phyloP scores from a whole-genome alignment of 2,888 invertebrate species.

The Sepiola atlantica region DNA sequence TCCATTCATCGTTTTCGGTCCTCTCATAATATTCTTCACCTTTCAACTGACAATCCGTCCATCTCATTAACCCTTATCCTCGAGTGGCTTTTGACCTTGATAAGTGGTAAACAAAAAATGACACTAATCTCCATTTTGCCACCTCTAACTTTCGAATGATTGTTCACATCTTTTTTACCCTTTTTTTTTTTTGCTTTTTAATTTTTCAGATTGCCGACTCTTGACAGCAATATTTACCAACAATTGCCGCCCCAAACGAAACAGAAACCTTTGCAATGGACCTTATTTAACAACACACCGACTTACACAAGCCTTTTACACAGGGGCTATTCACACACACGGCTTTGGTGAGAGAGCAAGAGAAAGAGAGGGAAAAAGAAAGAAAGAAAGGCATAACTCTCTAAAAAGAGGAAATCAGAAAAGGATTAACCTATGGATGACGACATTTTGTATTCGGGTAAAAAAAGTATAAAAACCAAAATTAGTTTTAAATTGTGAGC shows the following conservation, averaged over 20 bases:
- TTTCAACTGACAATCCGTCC: too few relatives aligned
- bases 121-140: too few relatives aligned
- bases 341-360: not conserved
- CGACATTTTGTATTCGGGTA: not conserved
- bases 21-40: too few relatives aligned
- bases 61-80: too few relatives aligned
- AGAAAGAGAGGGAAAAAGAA: too few relatives aligned
- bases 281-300: not conserved
- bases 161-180: too few relatives aligned
- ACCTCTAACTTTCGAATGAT: not conserved
- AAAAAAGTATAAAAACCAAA: not conserved
- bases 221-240: not conserved
- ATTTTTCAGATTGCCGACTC: not conserved
- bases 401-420: not conserved
- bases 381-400: not conserved
- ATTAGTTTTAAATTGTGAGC: not conserved
- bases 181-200: not conserved
- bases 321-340: conserved; percentile 33
- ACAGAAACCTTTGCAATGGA: not conserved
- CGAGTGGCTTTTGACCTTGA: too few relatives aligned
- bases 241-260: not conserved
- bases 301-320: not conserved
- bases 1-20: too few relatives aligned
- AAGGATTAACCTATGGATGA: not conserved
- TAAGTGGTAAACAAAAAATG: too few relatives aligned